These are phyloP conservation scores for Eurypyga helias DNA, from an alignment of 2,113 vertebrate genomes.

Conservation along the genomic window DNA sequence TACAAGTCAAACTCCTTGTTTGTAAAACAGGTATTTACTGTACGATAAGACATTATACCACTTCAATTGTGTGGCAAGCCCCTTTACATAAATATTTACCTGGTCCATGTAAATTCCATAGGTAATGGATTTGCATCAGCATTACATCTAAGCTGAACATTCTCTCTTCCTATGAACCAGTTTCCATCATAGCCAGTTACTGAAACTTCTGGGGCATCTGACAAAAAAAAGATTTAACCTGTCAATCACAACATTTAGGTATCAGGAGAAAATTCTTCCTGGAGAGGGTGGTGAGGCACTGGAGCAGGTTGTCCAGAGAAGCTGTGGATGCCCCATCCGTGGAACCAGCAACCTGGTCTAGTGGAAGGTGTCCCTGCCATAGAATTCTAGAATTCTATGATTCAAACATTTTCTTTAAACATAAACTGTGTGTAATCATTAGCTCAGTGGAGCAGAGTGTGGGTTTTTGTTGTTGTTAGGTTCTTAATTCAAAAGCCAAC, in stretches of 20 bases:
- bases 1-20: background rate
- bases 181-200: constrained; percentile 85
- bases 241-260: background rate
- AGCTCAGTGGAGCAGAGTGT: background rate
- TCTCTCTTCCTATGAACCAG: constrained; percentile 91
- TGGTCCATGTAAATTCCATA: constrained; percentile 86
- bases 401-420: background rate
- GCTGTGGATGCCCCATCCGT: too few relatives aligned
- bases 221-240: constrained; percentile 7
- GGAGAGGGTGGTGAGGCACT: too few relatives aligned
- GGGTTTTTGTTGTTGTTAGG: accelerated
- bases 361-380: too few relatives aligned
- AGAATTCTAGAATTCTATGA: too few relatives aligned
- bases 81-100: constrained; percentile 77
- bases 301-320: too few relatives aligned
- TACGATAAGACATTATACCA: background rate
- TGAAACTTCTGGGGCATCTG: constrained; percentile 90
- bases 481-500: background rate
- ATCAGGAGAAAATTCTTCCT: too few relatives aligned
- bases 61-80: background rate
- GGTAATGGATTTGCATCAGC: constrained; percentile 93
- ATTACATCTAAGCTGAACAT: constrained; percentile 89
- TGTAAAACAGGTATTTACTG: background rate
- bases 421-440: accelerated
- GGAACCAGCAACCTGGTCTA: too few relatives aligned